Evolutionary conservation across 2,113 vertebrate species (phyloP), one percentile per base, ranked within the genome.

Genomic region (Nothoprocta pentlandii): DNA sequence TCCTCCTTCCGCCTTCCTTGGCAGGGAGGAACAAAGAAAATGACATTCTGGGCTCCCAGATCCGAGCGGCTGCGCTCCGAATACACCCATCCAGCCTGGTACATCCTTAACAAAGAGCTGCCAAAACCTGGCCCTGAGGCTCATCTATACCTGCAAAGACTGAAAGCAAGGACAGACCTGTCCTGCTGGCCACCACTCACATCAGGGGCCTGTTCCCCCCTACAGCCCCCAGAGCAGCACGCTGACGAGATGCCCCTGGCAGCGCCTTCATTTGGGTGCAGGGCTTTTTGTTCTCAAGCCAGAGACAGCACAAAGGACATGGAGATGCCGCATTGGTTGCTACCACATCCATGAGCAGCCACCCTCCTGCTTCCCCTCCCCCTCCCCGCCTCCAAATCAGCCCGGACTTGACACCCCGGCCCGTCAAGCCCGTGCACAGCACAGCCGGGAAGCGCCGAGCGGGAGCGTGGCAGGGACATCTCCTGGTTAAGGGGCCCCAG

Each of bases 261-360:
- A 74, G 61, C 79, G 70, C 70, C 75, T 20, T 80, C 11, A 16
- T 23, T 2, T 62, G 41, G 67, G 79, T 34, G 56, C 68, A 6
- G 26, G 61, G 66, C 86, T 75, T 82, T 82, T 96, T 94, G 95
- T 95, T 95, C 87, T 63, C 66, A 62, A n/a, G 46, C 32, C 53
- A 15, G 34, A 49, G 49, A 3, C 68, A 51, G 83, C 89, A 96
- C 93, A 95, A 96, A 96, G 91, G 74, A 94, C 78, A 83, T 81
- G 19, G 68, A 61, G 82, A 91, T 78, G 71, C 81, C 59, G 85
- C 88, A 78, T 53, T 88, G 71, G 3, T 78, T 61, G 47, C 71
- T 12, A 15, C 34, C 87, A 32, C 62, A 47, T n/a, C 20, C 8
- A 10, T 21, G 44, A 30, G 56, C 36, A 15, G 30, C 20, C 69